These are phyloP conservation scores for Dissostichus mawsoni DNA, from an alignment of 2,113 vertebrate species.

Conservation along the genomic window DNA sequence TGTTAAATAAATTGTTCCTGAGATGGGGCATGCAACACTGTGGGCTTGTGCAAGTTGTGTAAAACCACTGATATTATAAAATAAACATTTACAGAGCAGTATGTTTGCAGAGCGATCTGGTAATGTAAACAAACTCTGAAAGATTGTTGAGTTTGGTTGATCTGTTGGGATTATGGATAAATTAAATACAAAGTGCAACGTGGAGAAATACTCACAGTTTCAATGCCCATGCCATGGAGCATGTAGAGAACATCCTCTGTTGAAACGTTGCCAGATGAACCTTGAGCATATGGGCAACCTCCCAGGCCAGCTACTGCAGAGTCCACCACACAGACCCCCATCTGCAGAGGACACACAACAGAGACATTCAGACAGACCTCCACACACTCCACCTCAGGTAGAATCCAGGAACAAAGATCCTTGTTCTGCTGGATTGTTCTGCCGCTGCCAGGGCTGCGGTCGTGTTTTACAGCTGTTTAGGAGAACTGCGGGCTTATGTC, in stretches of 20 bases:
- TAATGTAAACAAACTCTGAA: slow-evolving; percentile 51
- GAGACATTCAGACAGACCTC: slow-evolving; percentile 56
- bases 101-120: slow-evolving; percentile 63
- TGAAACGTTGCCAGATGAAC: slow-evolving; percentile 95
- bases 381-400: slow-evolving; percentile 48
- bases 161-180: slow-evolving; percentile 32
- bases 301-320: slow-evolving; percentile 94
- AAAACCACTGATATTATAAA: slow-evolving; percentile 63
- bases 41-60: slow-evolving; percentile 42
- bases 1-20: slow-evolving; percentile 75
- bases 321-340: slow-evolving; percentile 94
- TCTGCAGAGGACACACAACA: slow-evolving; percentile 85
- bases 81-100: slow-evolving; percentile 54
- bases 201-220: slow-evolving; percentile 87
- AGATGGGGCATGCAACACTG: neutral
- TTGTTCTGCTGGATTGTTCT: slow-evolving; percentile 69
- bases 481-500: slow-evolving; percentile 63
- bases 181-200: slow-evolving; percentile 41
- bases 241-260: slow-evolving; percentile 96
- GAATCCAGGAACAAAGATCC: slow-evolving; percentile 70
- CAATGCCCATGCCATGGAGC: slow-evolving; percentile 93
- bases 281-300: slow-evolving; percentile 94
- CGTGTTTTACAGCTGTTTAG: slow-evolving; percentile 66
- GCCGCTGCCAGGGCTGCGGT: slow-evolving; percentile 65
- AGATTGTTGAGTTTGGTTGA: slow-evolving; percentile 31